Evolutionary conservation across 2,888 invertebrate genomes (phyloP).

Genomic region (Parelbella ahira): DNA sequence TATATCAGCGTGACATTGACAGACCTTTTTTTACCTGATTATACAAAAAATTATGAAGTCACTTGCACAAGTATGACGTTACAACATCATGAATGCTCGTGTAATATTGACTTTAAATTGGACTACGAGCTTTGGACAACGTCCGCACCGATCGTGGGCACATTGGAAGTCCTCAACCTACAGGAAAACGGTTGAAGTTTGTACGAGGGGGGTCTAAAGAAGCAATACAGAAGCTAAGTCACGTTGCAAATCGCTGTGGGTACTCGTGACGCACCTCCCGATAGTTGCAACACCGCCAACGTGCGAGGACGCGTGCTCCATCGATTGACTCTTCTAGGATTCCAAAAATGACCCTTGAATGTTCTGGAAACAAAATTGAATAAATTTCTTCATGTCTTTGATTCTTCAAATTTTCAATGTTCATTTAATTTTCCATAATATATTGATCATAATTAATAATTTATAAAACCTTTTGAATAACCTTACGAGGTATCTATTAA

Average conservation of each 20-base stretch:
- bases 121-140: constrained; percentile 4
- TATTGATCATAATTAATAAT: no score
- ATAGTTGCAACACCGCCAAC: constrained; percentile 44
- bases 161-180: constrained; percentile 28
- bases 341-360: constrained; percentile 29
- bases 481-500: no score
- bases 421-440: no score
- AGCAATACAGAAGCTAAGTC: constrained; percentile 60
- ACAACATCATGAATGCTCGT: not conserved
- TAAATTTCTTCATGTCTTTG: not conserved
- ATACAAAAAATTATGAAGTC: constrained; percentile 3
- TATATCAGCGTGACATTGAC: not conserved
- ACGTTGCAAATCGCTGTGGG: constrained; percentile 50
- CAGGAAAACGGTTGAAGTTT: constrained; percentile 50
- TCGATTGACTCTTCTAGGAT: constrained; percentile 35
- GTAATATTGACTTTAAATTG: constrained; percentile 27
- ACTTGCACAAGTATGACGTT: constrained; percentile 13
- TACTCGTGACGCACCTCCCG: constrained; percentile 53
- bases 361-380: not conserved
- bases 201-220: constrained; percentile 37
- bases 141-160: constrained; percentile 2
- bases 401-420: not conserved
- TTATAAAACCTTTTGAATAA: no score
- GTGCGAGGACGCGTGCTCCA: constrained; percentile 49
- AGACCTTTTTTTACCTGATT: constrained; percentile 2